Evolutionary conservation across 2,888 invertebrate species (phyloP).

Genomic region (Drosophila phalerata): DNA sequence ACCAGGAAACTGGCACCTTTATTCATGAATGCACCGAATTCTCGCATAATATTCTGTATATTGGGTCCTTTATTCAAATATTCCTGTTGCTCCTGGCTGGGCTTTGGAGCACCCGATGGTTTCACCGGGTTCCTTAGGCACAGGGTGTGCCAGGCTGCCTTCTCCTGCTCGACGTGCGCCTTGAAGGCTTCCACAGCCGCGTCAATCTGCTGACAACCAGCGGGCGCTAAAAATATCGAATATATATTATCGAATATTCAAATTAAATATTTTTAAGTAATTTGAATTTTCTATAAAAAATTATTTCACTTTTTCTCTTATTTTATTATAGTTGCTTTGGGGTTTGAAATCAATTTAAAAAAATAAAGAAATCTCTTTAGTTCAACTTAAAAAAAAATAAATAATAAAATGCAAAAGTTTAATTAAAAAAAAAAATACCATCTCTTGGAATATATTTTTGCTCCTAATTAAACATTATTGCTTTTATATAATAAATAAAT

Average conservation of each 20-base stretch:
- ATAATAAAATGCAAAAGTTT: too few species aligned
- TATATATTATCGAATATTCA: too few species aligned
- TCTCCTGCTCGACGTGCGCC: conserved; percentile 56
- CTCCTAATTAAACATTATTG: too few species aligned
- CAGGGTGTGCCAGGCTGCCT: conserved; percentile 61
- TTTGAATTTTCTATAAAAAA: too few species aligned
- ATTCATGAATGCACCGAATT: conserved; percentile 68
- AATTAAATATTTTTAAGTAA: too few species aligned
- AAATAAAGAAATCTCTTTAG: too few species aligned
- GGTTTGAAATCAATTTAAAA: too few species aligned
- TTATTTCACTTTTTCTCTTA: too few species aligned
- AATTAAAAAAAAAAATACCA: too few species aligned
- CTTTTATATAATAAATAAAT: not conserved
- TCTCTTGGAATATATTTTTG: too few species aligned
- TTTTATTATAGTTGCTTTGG: too few species aligned
- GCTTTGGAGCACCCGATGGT: not conserved
- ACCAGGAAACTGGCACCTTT: conserved; percentile 64
- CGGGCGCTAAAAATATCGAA: conserved; percentile 8
- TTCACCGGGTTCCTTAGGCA: not conserved
- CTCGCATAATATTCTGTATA: conserved; percentile 69
- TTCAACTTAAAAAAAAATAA: too few species aligned
- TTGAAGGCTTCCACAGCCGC: conserved; percentile 42
- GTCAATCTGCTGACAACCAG: not conserved
- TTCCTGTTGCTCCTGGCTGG: conserved; percentile 69
- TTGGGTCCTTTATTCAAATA: conserved; percentile 70